Percentiles rank a stretch among this genome's conserved stretches.
These are phyloP conservation scores for Phoenicopterus ruber DNA, from an alignment of 2,113 vertebrate species.

Conservation along the genomic window DNA sequence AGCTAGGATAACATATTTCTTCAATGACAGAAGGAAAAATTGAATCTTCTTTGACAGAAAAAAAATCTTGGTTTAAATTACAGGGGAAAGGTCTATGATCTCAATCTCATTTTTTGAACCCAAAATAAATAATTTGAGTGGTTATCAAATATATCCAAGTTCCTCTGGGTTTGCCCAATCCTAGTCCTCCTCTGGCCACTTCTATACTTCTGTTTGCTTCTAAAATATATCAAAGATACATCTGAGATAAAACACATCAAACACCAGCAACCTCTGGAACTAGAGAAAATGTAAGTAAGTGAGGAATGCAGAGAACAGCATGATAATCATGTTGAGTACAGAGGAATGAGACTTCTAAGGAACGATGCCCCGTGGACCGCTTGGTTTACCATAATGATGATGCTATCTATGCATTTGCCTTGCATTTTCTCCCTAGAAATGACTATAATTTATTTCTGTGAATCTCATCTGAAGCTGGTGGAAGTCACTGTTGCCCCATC, in stretches of 20 bases:
- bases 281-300: neutral
- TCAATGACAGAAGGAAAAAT: neutral
- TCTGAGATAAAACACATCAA: constrained; percentile 49
- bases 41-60: neutral
- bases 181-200: neutral
- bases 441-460: neutral
- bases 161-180: neutral
- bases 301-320: neutral
- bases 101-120: neutral
- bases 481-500: neutral
- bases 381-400: neutral
- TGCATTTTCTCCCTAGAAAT: neutral
- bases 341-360: neutral
- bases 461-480: neutral
- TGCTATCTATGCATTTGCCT: neutral
- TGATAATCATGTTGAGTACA: neutral
- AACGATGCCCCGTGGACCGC: neutral
- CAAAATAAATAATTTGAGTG: constrained; percentile 31
- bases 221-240: constrained; percentile 7
- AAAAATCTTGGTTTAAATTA: neutral
- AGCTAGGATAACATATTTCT: neutral
- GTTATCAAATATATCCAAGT: neutral
- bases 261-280: neutral
- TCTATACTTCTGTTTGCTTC: constrained; percentile 22
- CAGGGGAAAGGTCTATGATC: constrained; percentile 2